phyloP scores from a whole-genome alignment of 2,888 invertebrate species.

The Strigamia maritima region DNA sequence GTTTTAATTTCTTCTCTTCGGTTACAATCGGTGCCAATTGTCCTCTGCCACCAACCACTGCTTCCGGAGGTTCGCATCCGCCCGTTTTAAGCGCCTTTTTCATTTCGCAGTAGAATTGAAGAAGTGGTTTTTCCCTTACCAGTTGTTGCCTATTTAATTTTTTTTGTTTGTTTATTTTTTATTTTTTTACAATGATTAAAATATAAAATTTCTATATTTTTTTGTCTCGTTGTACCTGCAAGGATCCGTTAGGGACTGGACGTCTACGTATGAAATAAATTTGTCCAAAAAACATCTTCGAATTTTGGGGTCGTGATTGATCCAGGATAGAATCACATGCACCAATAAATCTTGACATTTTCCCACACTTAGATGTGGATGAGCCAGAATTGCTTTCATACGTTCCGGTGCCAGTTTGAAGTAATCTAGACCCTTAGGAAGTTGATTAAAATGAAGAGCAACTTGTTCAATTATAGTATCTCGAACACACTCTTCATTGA shows the following conservation, averaged over 20 bases:
- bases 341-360: constrained; percentile 14
- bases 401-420: constrained; percentile 8
- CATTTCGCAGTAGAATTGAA: not conserved
- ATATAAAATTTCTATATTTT: no score
- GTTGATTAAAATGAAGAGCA: not conserved
- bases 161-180: no score
- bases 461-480: constrained; percentile 16
- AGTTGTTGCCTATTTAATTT: not conserved
- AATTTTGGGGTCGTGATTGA: constrained; percentile 9
- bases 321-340: constrained; percentile 3
- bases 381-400: not conserved
- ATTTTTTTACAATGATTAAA: no score
- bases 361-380: not conserved
- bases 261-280: constrained; percentile 1
- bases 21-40: constrained; percentile 5
- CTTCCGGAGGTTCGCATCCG: not conserved
- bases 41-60: not conserved
- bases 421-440: not conserved
- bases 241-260: not conserved
- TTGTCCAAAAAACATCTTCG: not conserved
- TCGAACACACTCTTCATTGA: not conserved
- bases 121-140: not conserved
- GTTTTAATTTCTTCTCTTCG: constrained; percentile 1
- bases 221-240: not conserved
- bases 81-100: not conserved